Evolutionary conservation across 2,797 vertebrate species (phyloP).

Genomic region (Coilia nasus): DNA sequence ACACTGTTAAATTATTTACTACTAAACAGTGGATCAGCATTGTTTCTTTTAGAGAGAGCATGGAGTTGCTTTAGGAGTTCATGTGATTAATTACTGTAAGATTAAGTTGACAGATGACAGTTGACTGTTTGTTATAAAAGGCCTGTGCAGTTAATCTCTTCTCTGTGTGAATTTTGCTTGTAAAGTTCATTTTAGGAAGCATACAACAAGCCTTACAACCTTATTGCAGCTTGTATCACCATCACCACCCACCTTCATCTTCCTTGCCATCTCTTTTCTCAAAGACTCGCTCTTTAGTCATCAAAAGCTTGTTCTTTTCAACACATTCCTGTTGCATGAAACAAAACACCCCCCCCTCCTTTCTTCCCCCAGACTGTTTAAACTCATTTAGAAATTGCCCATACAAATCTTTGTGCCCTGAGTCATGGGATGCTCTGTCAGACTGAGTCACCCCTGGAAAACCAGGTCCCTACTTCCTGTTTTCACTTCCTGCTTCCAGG

Average conservation of each 20-base stretch:
- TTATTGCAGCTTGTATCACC: not conserved
- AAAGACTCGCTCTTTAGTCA: conserved; percentile 55
- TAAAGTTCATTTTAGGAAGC: not conserved
- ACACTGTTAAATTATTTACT: not conserved
- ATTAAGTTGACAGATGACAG: not conserved
- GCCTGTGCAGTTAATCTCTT: not conserved
- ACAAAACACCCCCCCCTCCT: conserved; percentile 2
- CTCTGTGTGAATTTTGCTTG: not conserved
- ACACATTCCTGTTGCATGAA: conserved; percentile 52
- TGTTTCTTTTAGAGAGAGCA: not conserved
- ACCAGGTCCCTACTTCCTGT: conserved; percentile 8
- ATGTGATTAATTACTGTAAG: not conserved
- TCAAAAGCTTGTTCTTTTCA: conserved; percentile 31
- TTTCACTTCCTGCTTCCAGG: conserved; percentile 14
- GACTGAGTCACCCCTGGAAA: not conserved
- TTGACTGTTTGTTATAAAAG: not conserved
- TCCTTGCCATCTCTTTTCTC: not conserved
- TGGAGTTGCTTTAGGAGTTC: not conserved
- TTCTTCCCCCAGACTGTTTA: not conserved
- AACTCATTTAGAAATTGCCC: conserved; percentile 44
- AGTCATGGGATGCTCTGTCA: conserved; percentile 35
- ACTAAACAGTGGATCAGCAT: not conserved
- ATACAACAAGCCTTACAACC: not conserved
- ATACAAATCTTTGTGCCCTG: conserved; percentile 30
- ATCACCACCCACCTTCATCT: not conserved